Evolutionary conservation across 2,797 vertebrate species (phyloP), one percentile per base, ranked within the genome.

Genomic region (Pteropus rufus): DNA sequence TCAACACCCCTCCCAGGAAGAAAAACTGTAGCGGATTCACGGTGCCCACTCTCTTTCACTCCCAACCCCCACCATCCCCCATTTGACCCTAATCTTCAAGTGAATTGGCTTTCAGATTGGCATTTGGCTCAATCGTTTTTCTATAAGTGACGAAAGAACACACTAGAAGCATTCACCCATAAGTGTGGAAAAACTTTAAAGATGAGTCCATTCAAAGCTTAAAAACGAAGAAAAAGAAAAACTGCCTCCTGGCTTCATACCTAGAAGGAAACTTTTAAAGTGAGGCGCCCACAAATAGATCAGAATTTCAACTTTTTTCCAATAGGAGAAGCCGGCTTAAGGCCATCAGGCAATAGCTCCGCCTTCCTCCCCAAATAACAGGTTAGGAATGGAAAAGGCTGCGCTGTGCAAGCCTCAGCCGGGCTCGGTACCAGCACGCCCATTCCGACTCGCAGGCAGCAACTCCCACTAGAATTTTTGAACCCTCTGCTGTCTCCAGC

Each of bases 261-360:
- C 23, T 41, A 58, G 10, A 88, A 60, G n/a, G 5, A 70, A 91
- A 16, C 56, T 89, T 95, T 92, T 31, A 34, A 95, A 93, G 62
- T 5, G 49, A 85, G 39, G 44, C 5, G 18, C 16, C 12, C 44
- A 58, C 31, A 58, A 88, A 26, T 8, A 87, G 34, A 79, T 92
- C 5, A 95, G 24, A 93, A 92, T 94, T 96, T 79, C 81, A 77
- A 77, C 31, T 85, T 96, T 95, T 93, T 86, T 10, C 94, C 77
- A 69, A 46, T 26, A 49, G 60, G 56, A 65, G 23, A 91, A 91
- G 81, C 76, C n/a, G 31, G 41, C 18, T 88, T 73, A 64, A 84
- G 54, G 46, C 60, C 77, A n/a, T 36, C 58, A 86, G 79, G 75
- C n/a, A n/a, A 26, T 21, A 67, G 44, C 80, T 93, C 87, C 64